Evolutionary conservation across 2,888 invertebrate species (phyloP).

Genomic region (Ochropacha duplaris): DNA sequence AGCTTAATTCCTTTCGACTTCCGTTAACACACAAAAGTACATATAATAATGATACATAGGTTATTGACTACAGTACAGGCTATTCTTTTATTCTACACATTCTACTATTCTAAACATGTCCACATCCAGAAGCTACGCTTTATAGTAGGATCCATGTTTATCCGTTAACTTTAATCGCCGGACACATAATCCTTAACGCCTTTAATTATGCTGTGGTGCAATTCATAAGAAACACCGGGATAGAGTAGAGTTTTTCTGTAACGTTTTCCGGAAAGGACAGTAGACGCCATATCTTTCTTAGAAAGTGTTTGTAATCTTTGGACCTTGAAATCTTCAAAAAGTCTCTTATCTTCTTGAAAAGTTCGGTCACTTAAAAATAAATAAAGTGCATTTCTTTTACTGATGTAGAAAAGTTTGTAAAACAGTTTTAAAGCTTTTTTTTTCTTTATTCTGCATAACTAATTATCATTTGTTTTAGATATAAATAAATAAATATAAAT

Average conservation of each 20-base stretch:
- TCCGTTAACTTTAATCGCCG: conserved; percentile 18
- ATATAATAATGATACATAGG: too few species aligned
- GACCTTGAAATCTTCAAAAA: too few species aligned
- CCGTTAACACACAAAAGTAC: not conserved
- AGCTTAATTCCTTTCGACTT: too few species aligned
- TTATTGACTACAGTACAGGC: too few species aligned
- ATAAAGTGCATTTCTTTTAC: not conserved
- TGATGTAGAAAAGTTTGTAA: too few species aligned
- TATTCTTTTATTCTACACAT: too few species aligned
- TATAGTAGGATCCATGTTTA: conserved; percentile 15
- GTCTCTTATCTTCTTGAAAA: too few species aligned
- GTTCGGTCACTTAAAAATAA: not conserved
- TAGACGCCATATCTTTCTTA: too few species aligned
- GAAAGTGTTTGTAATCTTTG: too few species aligned
- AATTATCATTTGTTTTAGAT: not conserved
- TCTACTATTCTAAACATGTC: too few species aligned
- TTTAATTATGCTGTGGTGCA: conserved; percentile 16
- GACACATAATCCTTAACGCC: conserved; percentile 18
- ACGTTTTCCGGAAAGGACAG: too few species aligned
- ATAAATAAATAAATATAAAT: too few species aligned
- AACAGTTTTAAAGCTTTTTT: not conserved
- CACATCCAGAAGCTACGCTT: conserved; percentile 3
- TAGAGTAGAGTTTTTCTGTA: not conserved
- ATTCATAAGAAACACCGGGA: conserved; percentile 2
- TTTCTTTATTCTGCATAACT: not conserved